These are phyloP conservation scores for Keiferia lycopersicella DNA, from an alignment of 2,888 invertebrate genomes.

Conservation along the genomic window DNA sequence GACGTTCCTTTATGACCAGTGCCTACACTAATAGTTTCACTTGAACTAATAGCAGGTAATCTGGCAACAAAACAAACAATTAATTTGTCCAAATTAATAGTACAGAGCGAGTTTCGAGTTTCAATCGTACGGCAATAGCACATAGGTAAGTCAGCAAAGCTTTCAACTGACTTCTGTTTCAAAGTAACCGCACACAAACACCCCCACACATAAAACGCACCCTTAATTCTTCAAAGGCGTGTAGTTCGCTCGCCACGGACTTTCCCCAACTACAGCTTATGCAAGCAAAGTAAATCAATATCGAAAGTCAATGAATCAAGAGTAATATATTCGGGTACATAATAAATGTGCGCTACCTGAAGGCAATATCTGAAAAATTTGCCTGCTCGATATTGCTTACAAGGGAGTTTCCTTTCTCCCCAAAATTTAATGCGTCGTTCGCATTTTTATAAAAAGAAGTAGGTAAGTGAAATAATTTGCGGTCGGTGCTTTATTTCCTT, in stretches of 20 bases:
- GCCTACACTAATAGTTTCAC: too few relatives aligned
- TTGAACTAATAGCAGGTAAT: too few relatives aligned
- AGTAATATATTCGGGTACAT: slow-evolving; percentile 82
- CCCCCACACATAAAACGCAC: slow-evolving; percentile 34
- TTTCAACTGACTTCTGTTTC: slow-evolving; percentile 39
- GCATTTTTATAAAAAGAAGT: slow-evolving; percentile 81
- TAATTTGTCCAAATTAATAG: neutral
- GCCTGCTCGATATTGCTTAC: slow-evolving; percentile 82
- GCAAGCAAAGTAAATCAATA: slow-evolving; percentile 81
- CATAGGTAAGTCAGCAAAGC: slow-evolving; percentile 30
- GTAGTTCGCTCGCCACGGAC: slow-evolving; percentile 56
- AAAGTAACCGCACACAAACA: slow-evolving; percentile 48
- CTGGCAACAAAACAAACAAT: neutral
- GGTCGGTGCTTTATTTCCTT: slow-evolving; percentile 78
- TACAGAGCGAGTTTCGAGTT: slow-evolving; percentile 13
- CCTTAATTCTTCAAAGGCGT: slow-evolving; percentile 61
- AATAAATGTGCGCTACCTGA: slow-evolving; percentile 82
- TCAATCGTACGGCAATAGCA: slow-evolving; percentile 15
- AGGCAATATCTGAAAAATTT: slow-evolving; percentile 82
- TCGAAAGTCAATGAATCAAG: slow-evolving; percentile 81
- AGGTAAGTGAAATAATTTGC: slow-evolving; percentile 81
- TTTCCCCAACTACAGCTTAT: slow-evolving; percentile 74
- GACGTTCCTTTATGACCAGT: too few relatives aligned
- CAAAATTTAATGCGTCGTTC: slow-evolving; percentile 81
- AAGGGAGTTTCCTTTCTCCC: slow-evolving; percentile 81